Percentiles rank a stretch among this genome's conserved stretches.
Conservation (phyloP, 2,797 vertebrate genomes). For the Malacoraja senta region DNA sequence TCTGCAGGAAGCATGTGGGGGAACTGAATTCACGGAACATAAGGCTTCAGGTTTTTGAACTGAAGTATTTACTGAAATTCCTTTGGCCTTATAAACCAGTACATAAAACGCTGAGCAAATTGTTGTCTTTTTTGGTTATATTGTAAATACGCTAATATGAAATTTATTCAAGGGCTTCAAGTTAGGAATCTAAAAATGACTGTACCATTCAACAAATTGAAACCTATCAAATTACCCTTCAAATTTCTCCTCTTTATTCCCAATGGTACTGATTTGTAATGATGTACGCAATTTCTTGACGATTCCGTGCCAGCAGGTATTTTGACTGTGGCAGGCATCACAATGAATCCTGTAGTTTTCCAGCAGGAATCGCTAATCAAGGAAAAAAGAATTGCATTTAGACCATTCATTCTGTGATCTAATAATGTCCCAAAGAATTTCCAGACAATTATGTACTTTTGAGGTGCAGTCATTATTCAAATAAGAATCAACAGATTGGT, state of each 20-base stretch:
- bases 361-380: neutral
- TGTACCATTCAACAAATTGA: neutral
- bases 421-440: neutral
- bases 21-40: neutral
- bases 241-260: neutral
- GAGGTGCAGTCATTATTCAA: neutral
- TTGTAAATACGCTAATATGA: neutral
- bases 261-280: neutral
- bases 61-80: constrained; percentile 20
- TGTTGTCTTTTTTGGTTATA: neutral
- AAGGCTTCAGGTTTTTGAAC: neutral
- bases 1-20: neutral
- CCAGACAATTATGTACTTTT: neutral
- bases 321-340: neutral
- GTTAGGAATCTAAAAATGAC: neutral
- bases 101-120: constrained; percentile 37
- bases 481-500: neutral
- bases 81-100: constrained; percentile 32
- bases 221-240: neutral
- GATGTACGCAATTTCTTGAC: neutral
- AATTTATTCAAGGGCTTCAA: neutral
- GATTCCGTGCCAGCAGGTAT: neutral
- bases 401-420: neutral
- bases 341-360: neutral
- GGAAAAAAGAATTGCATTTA: neutral